Evolutionary conservation across 2,797 vertebrate genomes (phyloP).

Genomic region (Clamator glandarius): DNA sequence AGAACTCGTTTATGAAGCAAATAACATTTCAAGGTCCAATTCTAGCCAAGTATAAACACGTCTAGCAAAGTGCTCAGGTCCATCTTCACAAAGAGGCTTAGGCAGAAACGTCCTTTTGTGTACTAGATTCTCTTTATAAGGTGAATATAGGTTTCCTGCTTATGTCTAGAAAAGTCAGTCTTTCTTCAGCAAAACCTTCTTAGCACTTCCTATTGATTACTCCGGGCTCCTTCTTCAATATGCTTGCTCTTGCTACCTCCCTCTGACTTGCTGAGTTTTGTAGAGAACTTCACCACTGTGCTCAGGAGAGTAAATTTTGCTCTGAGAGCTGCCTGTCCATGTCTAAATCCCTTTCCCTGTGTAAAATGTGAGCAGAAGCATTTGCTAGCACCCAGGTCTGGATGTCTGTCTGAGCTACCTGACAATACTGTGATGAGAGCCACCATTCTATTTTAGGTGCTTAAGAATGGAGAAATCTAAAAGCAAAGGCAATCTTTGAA

Average conservation of each 20-base stretch:
- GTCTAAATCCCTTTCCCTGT: no score
- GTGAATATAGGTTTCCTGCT: no score
- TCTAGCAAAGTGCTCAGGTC: not conserved
- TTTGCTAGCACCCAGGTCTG: not conserved
- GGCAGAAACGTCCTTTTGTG: not conserved
- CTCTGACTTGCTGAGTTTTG: not conserved
- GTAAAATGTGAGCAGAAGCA: not conserved
- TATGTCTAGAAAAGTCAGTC: not conserved
- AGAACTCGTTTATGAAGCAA: not conserved
- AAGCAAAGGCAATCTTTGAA: not conserved
- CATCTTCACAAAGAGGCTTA: not conserved
- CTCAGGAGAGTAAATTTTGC: not conserved
- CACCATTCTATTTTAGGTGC: no score
- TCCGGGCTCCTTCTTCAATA: not conserved
- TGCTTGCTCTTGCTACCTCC: not conserved
- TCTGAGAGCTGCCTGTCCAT: not conserved
- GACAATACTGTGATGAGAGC: not conserved
- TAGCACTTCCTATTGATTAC: not conserved
- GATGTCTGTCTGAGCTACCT: not conserved
- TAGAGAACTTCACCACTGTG: not conserved
- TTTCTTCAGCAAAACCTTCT: not conserved
- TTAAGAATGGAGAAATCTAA: not conserved
- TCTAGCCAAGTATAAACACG: not conserved
- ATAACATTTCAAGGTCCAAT: not conserved
- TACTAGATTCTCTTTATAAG: not conserved